Base-by-base conservation (phyloP, 2,797 vertebrate genomes). In the Leptodactylus fallax region DNA sequence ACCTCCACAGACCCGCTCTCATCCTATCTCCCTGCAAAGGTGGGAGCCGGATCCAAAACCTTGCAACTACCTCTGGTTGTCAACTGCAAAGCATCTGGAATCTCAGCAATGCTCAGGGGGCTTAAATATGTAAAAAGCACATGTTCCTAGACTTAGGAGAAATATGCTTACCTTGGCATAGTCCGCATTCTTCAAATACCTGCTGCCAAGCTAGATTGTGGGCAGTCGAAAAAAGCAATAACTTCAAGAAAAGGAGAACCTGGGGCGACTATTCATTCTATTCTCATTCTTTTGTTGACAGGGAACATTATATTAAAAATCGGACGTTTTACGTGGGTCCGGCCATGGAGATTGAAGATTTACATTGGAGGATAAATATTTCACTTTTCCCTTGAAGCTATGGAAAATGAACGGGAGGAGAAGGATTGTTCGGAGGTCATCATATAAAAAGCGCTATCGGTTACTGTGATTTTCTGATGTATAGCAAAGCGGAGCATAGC, bases 111-210 rank as follows among this genome's bases (percentile, higher is more conserved):
- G 87, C 83, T 86, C 74, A 82, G 80, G 89, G 83, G 80, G 79
- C 85, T 86, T 88, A 58, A 71, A 65, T 79, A 51, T 61, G 84
- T 79, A 79, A 55, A 69, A 25, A 83, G 79, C 87, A 85, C 87
- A 88, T 76, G 81, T 58, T 80, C 56, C 56, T 69, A 58, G 80
- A 86, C 87, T 86, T 86, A 86, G 45, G 49, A 79, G 87, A 86
- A 86, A 83, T 60, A 80, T 90, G 89, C 87, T 90, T 88, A 85
- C 81, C 55, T 84, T 88, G 87, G 74, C 87, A 85, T 88, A 83
- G 77, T 49, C 19, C 25, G 16, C 84, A 88, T 90, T 86, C 65
- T 17, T 86, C n/a, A 71, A 82, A 86, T 86, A 79, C 80, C 84
- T 88, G 87, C 80, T 83, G 87, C 80, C 84, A 90, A 83, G 87